These are phyloP conservation scores for Trichopoda pennipes DNA, from an alignment of 2,888 invertebrate species.

Conservation along the genomic window DNA sequence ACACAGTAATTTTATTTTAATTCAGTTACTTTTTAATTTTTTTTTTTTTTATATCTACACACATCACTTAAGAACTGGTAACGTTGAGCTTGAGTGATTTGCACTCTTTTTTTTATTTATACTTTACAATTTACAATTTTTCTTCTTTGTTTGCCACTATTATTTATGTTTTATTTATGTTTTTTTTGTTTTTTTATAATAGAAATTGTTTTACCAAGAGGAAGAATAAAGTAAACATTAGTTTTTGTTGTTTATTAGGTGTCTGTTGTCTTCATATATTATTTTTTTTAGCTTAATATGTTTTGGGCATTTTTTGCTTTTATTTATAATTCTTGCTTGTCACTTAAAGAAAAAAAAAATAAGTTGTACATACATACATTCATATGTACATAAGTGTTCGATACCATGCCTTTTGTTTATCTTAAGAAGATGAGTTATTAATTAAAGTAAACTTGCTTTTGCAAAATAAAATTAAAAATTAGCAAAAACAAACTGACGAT, in stretches of 20 bases:
- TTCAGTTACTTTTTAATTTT: slow-evolving; percentile 63
- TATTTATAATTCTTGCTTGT: slow-evolving; percentile 21
- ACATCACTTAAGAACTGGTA: slow-evolving; percentile 71
- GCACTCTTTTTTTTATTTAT: slow-evolving; percentile 57
- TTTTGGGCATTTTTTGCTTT: slow-evolving; percentile 12
- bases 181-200: no score
- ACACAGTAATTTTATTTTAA: slow-evolving; percentile 31
- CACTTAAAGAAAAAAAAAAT: not conserved
- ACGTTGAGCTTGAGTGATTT: slow-evolving; percentile 77
- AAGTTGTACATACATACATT: not conserved
- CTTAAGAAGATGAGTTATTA: not conserved
- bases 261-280: slow-evolving; percentile 26
- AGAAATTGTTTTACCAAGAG: slow-evolving; percentile 50
- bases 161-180: slow-evolving; percentile 59
- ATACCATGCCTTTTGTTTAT: not conserved
- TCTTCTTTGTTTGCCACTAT: slow-evolving; percentile 32
- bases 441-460: not conserved
- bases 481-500: no score
- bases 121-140: not conserved
- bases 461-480: no score
- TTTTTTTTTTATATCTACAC: slow-evolving; percentile 7
- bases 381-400: no score
- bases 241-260: slow-evolving; percentile 45
- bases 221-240: slow-evolving; percentile 58
- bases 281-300: slow-evolving; percentile 5